Evolutionary conservation across 2,888 invertebrate genomes (phyloP).

Genomic region (Euzophera pinguis): DNA sequence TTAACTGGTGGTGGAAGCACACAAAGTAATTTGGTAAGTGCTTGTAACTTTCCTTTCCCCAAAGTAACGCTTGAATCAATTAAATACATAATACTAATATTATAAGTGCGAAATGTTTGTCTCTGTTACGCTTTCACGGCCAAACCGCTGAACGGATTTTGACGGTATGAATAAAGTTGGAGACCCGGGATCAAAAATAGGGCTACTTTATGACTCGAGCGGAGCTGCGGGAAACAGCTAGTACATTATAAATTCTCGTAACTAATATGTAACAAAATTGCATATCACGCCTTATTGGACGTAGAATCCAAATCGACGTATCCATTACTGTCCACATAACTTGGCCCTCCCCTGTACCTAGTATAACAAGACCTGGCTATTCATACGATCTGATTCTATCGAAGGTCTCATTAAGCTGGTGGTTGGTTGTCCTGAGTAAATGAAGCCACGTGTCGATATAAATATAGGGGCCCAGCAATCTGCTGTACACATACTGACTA

Average conservation of each 20-base stretch:
- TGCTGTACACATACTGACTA: not conserved
- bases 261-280: not conserved
- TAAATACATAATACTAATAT: no score
- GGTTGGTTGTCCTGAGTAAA: not conserved
- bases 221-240: no score
- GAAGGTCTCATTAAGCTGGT: not conserved
- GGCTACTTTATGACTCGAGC: no score
- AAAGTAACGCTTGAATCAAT: no score
- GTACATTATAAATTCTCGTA: not conserved
- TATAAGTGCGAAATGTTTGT: no score
- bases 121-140: no score
- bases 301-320: slow-evolving; percentile 4
- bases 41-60: no score
- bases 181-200: no score
- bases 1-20: no score
- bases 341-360: not conserved
- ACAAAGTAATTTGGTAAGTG: no score
- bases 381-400: not conserved
- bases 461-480: slow-evolving; percentile 7
- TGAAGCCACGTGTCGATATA: slow-evolving; percentile 1
- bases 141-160: no score
- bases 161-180: no score
- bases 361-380: not conserved
- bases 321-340: slow-evolving; percentile 8
- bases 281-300: slow-evolving; percentile 8